phyloP scores from a whole-genome alignment of 1,140 invertebrate species.

The Ips typographus region DNA sequence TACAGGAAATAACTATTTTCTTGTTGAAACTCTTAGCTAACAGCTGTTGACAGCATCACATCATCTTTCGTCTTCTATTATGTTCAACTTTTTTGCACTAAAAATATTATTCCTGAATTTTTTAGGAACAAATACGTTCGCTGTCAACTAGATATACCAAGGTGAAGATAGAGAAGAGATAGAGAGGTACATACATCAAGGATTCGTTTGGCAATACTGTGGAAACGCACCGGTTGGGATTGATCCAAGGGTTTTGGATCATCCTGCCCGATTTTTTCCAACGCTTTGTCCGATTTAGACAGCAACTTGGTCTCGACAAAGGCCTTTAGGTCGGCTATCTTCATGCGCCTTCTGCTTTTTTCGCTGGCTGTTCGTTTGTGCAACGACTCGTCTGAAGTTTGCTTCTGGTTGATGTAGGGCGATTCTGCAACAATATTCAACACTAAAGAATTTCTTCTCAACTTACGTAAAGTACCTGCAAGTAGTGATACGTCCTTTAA shows the following conservation, averaged over 20 bases:
- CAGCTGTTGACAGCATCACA: no score
- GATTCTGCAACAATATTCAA: conserved; percentile 50
- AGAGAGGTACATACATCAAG: conserved; percentile 49
- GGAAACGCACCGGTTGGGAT: conserved; percentile 54
- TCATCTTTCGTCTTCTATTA: no score
- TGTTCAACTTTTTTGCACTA: no score
- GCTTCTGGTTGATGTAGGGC: conserved; percentile 52
- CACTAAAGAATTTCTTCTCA: not conserved
- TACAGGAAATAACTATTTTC: no score
- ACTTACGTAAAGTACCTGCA: conserved; percentile 49
- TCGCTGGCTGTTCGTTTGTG: conserved; percentile 74
- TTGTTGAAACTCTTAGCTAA: no score
- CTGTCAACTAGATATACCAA: not conserved
- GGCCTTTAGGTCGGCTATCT: conserved; percentile 84
- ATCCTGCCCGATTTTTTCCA: conserved; percentile 85
- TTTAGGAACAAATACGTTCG: no score
- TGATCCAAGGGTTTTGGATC: conserved; percentile 62
- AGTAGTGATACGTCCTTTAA: conserved; percentile 62
- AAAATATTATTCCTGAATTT: no score
- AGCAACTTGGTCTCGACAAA: conserved; percentile 90
- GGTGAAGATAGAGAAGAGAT: conserved; percentile 26
- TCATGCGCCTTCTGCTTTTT: conserved; percentile 82
- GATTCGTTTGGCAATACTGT: conserved; percentile 41
- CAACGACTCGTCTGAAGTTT: conserved; percentile 56
- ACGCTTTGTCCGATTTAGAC: conserved; percentile 86